A percentile compares a stretch with the other conserved stretches of the same genome.
Evolutionary conservation across 1,140 invertebrate genomes (phyloP).

Genomic region (Ephestia elutella): DNA sequence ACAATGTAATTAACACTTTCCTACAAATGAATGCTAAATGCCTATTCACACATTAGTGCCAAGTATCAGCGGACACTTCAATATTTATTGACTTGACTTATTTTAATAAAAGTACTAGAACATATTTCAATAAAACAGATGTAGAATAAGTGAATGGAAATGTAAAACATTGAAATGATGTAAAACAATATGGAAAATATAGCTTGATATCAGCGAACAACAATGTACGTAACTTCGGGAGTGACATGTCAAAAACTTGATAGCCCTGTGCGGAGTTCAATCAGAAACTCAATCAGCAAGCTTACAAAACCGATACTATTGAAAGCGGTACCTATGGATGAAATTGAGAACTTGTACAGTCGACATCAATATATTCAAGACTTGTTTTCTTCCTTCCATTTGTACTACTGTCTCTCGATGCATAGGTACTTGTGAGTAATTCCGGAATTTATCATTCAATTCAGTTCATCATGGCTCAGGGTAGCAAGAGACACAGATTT

Average conservation of each 20-base stretch:
- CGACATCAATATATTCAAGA: background rate
- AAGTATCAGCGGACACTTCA: too few species aligned
- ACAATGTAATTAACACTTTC: too few species aligned
- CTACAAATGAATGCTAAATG: too few species aligned
- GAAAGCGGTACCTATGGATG: conserved; percentile 49
- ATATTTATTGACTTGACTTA: too few species aligned
- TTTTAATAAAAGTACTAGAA: background rate
- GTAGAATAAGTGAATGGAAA: background rate
- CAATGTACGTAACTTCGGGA: background rate
- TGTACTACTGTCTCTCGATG: too few species aligned
- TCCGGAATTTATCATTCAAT: too few species aligned
- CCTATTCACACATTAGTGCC: too few species aligned
- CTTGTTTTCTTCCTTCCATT: too few species aligned
- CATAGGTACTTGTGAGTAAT: too few species aligned
- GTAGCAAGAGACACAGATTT: too few species aligned
- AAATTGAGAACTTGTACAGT: conserved; percentile 51
- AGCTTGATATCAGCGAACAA: background rate
- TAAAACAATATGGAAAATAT: background rate
- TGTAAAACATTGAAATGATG: background rate
- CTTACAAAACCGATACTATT: conserved; percentile 56
- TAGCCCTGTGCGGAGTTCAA: conserved; percentile 35
- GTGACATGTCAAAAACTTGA: conserved; percentile 8
- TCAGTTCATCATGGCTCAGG: too few species aligned
- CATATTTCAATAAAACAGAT: background rate
- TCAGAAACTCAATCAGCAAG: conserved; percentile 61